Evolutionary conservation across 2,113 vertebrate species (phyloP), one percentile per base, ranked within the genome.

Genomic region (Murina feae): DNA sequence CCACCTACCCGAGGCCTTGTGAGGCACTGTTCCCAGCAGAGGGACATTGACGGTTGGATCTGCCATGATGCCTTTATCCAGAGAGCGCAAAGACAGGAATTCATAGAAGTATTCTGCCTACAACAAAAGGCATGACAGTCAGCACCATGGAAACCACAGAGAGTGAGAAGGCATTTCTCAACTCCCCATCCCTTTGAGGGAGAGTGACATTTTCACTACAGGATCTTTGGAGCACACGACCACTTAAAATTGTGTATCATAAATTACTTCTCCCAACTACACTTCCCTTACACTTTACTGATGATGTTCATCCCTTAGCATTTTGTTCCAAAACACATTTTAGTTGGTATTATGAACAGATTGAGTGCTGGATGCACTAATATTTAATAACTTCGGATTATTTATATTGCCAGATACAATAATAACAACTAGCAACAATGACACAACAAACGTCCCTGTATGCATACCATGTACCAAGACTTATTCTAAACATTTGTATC

Each of bases 1-100:
- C 86, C 94, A 98, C 98, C 94, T 96, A 99, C 99, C 99, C 98
- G 99, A 99, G 81, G 98, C 97, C 97, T 99, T 99, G 95, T 99
- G 98, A 89, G 99, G 98, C 83, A 99, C 97, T 66, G 98, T 98
- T 97, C 99, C 99, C 96, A 99, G 98, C 35, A 98, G 97, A 75
- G 99, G 99, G 42, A 99, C 97, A 83, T 99, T 99, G 96, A 99
- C 97, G 1, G 98, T 99, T 90, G 99, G 99, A 95, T 99, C 98
- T 93, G 99, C 98, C 99, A 99, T 99, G 97, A 99, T 98, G 97
- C 98, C 98, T 98, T 98, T 99, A 98, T 99, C 99, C 98, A 99
- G 93, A 78, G 99, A 99, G 14, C 98, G 99, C 93, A 99, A 98
- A 53, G 98, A 98, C 97, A 99, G 98, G 98, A 99, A 99, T 96